A percentile compares a stretch with the other conserved stretches of the same genome.
Conservation (phyloP, 2,113 vertebrate genomes). For the Shinisaurus crocodilurus region DNA sequence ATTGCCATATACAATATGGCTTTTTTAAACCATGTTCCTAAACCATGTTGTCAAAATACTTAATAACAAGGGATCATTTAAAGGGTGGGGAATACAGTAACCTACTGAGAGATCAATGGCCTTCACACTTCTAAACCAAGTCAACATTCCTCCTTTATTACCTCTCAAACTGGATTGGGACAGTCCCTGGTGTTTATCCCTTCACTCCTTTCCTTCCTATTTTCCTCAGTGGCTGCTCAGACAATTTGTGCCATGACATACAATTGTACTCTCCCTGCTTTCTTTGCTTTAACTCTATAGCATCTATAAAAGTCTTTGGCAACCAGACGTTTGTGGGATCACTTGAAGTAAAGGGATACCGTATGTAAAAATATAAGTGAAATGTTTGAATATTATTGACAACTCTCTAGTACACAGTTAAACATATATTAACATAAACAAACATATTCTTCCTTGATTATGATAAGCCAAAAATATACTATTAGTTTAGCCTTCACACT, state of each 20-base stretch:
- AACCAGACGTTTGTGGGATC: conserved; percentile 44
- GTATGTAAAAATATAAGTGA: not conserved
- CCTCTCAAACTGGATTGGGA: conserved; percentile 51
- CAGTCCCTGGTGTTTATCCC: conserved; percentile 52
- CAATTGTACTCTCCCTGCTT: conserved; percentile 44
- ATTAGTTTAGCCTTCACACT: not conserved
- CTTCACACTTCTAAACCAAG: conserved; percentile 68
- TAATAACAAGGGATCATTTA: conserved; percentile 72
- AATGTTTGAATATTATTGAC: not conserved
- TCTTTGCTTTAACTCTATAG: conserved; percentile 48
- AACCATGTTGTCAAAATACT: conserved; percentile 62
- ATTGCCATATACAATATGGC: conserved; percentile 37
- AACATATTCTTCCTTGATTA: not conserved
- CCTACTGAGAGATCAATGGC: conserved; percentile 74
- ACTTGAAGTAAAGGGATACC: not conserved
- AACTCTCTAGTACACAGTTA: not conserved
- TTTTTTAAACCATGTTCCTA: conserved; percentile 2
- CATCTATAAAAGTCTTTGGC: conserved; percentile 62
- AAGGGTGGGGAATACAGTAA: conserved; percentile 55
- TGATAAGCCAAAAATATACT: not conserved
- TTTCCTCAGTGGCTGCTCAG: conserved; percentile 70
- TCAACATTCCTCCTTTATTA: conserved; percentile 73
- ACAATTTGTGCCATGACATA: conserved; percentile 70
- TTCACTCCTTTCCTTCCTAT: conserved; percentile 50
- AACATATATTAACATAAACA: not conserved